Conservation (phyloP, 2,797 vertebrate species). For the Alectoris magna region DNA sequence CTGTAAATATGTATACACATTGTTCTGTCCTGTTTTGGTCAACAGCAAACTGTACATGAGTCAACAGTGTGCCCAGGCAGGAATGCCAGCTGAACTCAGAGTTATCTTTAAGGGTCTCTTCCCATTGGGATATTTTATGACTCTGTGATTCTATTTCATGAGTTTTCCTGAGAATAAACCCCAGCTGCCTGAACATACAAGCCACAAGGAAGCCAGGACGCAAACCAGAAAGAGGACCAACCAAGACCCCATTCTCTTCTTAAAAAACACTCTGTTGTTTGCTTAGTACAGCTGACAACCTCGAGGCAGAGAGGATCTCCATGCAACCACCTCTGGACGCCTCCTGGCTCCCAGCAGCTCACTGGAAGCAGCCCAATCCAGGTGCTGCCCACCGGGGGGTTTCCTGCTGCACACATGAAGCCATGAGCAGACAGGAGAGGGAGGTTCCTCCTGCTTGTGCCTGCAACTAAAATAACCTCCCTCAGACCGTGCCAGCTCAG, state of each 20-base stretch:
- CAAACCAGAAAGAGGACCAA: accelerated
- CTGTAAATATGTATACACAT: background rate
- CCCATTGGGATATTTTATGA: no score
- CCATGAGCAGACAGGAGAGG: background rate
- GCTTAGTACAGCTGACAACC: background rate
- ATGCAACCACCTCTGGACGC: background rate
- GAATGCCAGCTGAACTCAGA: no score
- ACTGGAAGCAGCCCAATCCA: background rate
- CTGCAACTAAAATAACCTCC: conserved; percentile 11
- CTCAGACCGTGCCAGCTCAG: background rate
- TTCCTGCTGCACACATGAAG: background rate
- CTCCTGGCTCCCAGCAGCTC: background rate
- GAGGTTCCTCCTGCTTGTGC: conserved; percentile 5
- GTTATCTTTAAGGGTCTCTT: no score
- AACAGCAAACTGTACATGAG: no score
- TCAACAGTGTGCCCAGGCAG: no score
- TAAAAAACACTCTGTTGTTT: background rate
- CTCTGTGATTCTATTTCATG: background rate
- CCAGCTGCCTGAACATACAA: background rate
- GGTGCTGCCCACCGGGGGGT: background rate
- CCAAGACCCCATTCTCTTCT: background rate
- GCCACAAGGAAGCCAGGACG: background rate
- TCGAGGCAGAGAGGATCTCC: background rate
- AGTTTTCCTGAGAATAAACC: background rate
- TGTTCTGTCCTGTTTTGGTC: background rate